A percentile compares a stretch with the other conserved stretches of the same genome.
Conservation (phyloP, 2,797 vertebrate genomes). For the Galagoides demidoff region DNA sequence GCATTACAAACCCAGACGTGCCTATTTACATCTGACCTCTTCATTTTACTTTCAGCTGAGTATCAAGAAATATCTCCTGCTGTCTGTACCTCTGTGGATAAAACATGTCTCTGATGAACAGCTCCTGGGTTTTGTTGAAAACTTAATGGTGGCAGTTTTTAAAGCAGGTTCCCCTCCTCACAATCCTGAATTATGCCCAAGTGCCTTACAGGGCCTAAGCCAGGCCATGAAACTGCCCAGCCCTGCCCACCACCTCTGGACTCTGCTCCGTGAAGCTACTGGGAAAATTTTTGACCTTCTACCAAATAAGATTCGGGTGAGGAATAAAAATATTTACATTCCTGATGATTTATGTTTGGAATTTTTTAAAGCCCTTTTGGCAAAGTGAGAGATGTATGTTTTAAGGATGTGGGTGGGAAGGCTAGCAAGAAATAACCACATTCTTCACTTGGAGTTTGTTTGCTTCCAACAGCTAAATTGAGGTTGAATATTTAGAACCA, state of each 20-base stretch:
- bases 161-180: constrained; percentile 78
- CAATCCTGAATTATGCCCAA: constrained; percentile 83
- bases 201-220: constrained; percentile 90
- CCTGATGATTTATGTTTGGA: constrained; percentile 74
- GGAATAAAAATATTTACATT: constrained; percentile 81
- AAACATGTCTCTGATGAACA: constrained; percentile 95
- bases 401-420: constrained; percentile 72
- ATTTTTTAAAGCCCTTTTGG: constrained; percentile 74
- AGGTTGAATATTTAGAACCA: constrained; percentile 69
- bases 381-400: constrained; percentile 66
- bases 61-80: constrained; percentile 90
- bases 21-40: constrained; percentile 56
- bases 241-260: constrained; percentile 93
- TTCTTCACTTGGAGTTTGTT: constrained; percentile 61
- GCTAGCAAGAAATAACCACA: constrained; percentile 66
- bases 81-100: constrained; percentile 92
- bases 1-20: background rate
- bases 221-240: constrained; percentile 94
- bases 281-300: constrained; percentile 93
- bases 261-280: constrained; percentile 88
- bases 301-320: constrained; percentile 93
- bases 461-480: constrained; percentile 72
- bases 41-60: constrained; percentile 86
- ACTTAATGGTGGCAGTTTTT: constrained; percentile 91
- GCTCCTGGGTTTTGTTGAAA: constrained; percentile 91